Base-by-base conservation (phyloP, 2,113 vertebrate genomes). In the Lagopus muta region DNA sequence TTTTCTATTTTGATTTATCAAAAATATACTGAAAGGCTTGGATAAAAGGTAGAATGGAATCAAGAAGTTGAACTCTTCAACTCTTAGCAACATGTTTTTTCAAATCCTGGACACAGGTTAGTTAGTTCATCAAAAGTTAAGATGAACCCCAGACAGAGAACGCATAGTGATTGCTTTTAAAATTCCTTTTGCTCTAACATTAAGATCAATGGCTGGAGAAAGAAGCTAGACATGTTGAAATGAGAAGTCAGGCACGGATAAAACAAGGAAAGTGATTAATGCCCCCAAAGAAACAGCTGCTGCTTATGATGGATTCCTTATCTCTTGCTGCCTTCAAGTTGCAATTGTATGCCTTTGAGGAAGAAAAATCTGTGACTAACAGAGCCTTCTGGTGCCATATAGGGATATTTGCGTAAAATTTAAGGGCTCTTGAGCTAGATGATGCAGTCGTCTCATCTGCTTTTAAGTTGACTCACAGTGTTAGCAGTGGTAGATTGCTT, bases 381-480 rank as follows among this genome's bases (percentile, higher is more conserved):
- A 70, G 57, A 85, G 67, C 58, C 32, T 75, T 67, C 43, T 55
- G 2, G 9, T 91, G 79, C 88, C 42, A 60, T 34, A 28, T 11
- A 62, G 76, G 50, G 57, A 81, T 48, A 78, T 71, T 61, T 40
- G 57, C 34, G 43, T 91, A 50, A 86, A 83, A 93, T 78, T 74
- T 83, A 83, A 88, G 57, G 83, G 69, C 6, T 42, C 55, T 94
- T 58, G 64, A 40, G 45, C 32, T 74, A 45, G 90, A 42, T 90
- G 79, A 88, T 91, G 73, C 67, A 62, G 86, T 91, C 2, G 1
- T 69, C 64, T 93, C 34, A 78, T 86, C 69, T 94, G 85, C 72
- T 90, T 90, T 47, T 50, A 64, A 85, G 65, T 76, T 50, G 86
- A 95, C 57, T 95, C 91, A 88, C 22, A 61, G 34, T 45, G 50